phyloP scores from a whole-genome alignment of 2,888 invertebrate genomes.

The Sarcophaga subvicina region DNA sequence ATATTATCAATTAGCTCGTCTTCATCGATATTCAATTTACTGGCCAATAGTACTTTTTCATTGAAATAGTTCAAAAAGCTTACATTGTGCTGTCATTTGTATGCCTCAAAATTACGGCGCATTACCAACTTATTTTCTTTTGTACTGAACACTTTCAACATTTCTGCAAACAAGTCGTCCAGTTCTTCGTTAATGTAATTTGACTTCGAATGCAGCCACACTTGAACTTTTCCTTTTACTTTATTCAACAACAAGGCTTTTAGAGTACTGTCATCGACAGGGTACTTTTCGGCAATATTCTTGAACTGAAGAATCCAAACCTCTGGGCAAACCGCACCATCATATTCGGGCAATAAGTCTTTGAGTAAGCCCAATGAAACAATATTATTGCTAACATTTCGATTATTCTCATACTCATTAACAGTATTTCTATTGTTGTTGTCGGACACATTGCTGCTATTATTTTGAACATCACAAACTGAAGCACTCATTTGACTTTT shows the following conservation, averaged over 20 bases:
- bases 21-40: no score
- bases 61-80: conserved; percentile 54
- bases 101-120: conserved; percentile 57
- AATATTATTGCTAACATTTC: no score
- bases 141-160: conserved; percentile 14
- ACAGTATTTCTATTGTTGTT: background rate
- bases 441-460: background rate
- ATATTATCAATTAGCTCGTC: no score
- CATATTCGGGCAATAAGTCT: conserved; percentile 49
- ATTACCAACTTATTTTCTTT: conserved; percentile 45
- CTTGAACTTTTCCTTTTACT: no score
- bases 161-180: conserved; percentile 8
- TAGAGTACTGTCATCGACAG: no score
- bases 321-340: conserved; percentile 26
- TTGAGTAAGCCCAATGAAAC: conserved; percentile 13
- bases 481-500: no score
- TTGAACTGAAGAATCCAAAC: background rate
- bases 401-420: no score
- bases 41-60: conserved; percentile 51
- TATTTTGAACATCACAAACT: background rate
- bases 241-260: no score
- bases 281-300: no score
- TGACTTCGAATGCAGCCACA: no score
- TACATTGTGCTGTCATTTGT: conserved; percentile 51
- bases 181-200: background rate